Evolutionary conservation across 2,888 invertebrate genomes (phyloP), one percentile per base, ranked within the genome.

Genomic region (Asteroscopus sphinx): DNA sequence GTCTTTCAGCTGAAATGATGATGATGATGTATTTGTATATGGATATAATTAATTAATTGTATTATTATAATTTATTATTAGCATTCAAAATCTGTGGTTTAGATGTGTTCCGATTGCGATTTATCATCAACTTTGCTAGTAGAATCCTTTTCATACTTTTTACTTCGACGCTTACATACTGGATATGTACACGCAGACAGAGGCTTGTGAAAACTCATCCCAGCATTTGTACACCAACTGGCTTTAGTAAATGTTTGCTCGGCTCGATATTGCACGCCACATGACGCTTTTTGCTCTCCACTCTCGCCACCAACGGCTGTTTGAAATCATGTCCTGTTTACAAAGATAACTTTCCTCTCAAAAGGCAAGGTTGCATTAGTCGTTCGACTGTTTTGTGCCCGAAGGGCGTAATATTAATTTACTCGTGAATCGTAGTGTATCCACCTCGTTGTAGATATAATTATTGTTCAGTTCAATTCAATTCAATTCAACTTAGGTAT

Each of bases 211-310:
- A 87, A 88, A 85, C 86, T 88, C 88, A 84, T 88, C 83, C 80
- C 77, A 73, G 68, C 83, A 82, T 85, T 84, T 85, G 86, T 82
- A 85, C 83, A 83, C 80, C 80, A 77, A 74, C 79, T 73, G 78
- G 82, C 80, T 82, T 82, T 77, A 54, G 87, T 77, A 91, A 91
- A 91, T 91, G 86, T 91, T 91, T 91, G 84, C 83, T 67, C 73
- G 82, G 81, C 83, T 77, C 86, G 86, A 91, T 91, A 91, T 91
- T 91, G 90, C 90, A 79, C 76, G 81, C 82, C 85, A 80, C 83
- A 83, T 80, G 86, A 72, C 80, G 83, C 79, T 85, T 87, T 85
- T 86, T 82, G 81, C 85, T 68, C 73, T 68, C 75, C 49, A 66
- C 77, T 67, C 65, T 63, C 56, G 60, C 64, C 71, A 66, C 64